phyloP scores from a whole-genome alignment of 2,888 invertebrate species.

The Cheilosia urbana region DNA sequence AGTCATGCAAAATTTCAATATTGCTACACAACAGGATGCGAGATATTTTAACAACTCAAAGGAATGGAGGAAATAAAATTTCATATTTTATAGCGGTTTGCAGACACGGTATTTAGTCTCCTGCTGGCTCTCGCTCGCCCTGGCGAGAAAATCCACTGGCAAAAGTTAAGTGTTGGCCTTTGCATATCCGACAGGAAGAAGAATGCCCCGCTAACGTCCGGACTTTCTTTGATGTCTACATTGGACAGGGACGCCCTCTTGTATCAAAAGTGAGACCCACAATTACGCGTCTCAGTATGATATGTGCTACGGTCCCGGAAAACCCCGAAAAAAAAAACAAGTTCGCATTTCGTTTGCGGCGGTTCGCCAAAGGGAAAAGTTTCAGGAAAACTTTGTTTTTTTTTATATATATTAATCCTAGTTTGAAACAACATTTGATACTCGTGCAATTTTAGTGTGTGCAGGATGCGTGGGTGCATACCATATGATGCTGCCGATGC shows the following conservation, averaged over 20 bases:
- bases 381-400: constrained; percentile 33
- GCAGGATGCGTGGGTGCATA: constrained; percentile 7
- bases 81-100: constrained; percentile 68
- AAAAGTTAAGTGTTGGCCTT: constrained; percentile 41
- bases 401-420: constrained; percentile 32
- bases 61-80: constrained; percentile 66
- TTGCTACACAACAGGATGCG: constrained; percentile 66
- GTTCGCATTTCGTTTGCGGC: constrained; percentile 30
- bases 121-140: no score
- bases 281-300: constrained; percentile 18
- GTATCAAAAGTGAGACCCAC: constrained; percentile 32
- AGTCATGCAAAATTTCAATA: constrained; percentile 71
- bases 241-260: constrained; percentile 14
- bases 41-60: constrained; percentile 70
- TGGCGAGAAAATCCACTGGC: not conserved
- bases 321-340: constrained; percentile 6
- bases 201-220: not conserved
- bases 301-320: not conserved
- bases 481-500: constrained; percentile 7
- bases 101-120: constrained; percentile 30
- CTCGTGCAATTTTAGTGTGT: not conserved
- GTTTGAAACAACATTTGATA: constrained; percentile 21
- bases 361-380: constrained; percentile 13
- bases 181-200: constrained; percentile 15
- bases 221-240: constrained; percentile 26